Percentiles rank a stretch among this genome's conserved stretches.
Evolutionary conservation across 2,797 vertebrate species (phyloP).

Genomic region (Botia almorhae): DNA sequence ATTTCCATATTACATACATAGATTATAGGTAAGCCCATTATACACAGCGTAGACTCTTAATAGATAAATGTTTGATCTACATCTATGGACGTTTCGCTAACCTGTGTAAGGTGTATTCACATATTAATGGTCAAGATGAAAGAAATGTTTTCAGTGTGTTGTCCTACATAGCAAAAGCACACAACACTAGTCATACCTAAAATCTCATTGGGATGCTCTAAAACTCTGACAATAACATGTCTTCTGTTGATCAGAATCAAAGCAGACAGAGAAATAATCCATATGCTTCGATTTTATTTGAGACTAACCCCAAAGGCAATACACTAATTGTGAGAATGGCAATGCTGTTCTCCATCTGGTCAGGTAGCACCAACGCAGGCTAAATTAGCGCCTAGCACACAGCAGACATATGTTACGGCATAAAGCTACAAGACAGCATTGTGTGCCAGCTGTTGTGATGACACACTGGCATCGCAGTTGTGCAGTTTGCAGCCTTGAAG

Average conservation of each 20-base stretch:
- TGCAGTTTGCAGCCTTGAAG: conserved; percentile 89
- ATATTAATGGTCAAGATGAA: not conserved
- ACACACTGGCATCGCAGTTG: conserved; percentile 94
- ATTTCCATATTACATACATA: not conserved
- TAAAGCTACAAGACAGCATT: conserved; percentile 96
- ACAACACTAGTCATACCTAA: conserved; percentile 16
- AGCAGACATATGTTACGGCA: conserved; percentile 96
- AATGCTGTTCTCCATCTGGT: conserved; percentile 97
- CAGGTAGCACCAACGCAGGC: conserved; percentile 85
- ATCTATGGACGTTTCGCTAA: not conserved
- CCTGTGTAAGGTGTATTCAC: not conserved
- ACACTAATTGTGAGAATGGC: conserved; percentile 92
- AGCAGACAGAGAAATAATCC: conserved; percentile 85
- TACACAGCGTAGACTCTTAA: too few species aligned
- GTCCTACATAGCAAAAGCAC: conserved; percentile 3
- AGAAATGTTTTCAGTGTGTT: not conserved
- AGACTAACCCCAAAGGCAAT: conserved; percentile 87
- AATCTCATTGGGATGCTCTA: conserved; percentile 10
- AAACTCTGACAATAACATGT: conserved; percentile 36
- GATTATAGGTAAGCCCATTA: not conserved
- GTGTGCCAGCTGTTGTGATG: conserved; percentile 95
- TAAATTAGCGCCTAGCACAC: conserved; percentile 95
- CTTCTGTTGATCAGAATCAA: conserved; percentile 79
- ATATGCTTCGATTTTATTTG: conserved; percentile 99
- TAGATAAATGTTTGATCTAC: not conserved